Base-by-base conservation (phyloP, 2,888 invertebrate genomes). In the Lasioglossum zephyrum region DNA sequence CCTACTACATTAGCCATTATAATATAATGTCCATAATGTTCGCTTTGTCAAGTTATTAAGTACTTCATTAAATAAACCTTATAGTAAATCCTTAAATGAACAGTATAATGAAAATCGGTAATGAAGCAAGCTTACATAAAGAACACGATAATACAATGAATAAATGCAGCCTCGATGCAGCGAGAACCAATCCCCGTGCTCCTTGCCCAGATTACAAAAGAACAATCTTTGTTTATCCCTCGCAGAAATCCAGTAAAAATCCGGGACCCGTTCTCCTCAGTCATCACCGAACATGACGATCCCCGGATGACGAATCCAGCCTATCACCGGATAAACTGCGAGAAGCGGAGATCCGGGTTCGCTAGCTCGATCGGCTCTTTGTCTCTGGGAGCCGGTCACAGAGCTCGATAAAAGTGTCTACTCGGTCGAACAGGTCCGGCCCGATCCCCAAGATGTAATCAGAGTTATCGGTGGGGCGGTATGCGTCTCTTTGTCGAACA, bases 341-440 rank as follows among this genome's bases (percentile, higher is more conserved):
- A n/a, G 73, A 11, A 22, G 36, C 53, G 5, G 66, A 76, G 76
- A 66, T 76, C 76, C 63, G 26, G 18, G 53, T 47, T 47, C n/a
- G 79, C 75, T 36, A n/a, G 76, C 22, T 16, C 53, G n/a, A 66
- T 49, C 69, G 31, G 13, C 44, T 76, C 13, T 44, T 47, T 73
- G 36, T 73, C 47, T 63, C 47, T 39, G 66, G 26, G 26, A 26
- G 18, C 26, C 39, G 63, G 18, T 26, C 53, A 16, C 13, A 9
- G 22, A 53, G 53, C 69, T 18, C 31, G 53, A 57, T 81, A 57
- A 75, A 78, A 36, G 2, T 18, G 39, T 66, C 66, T 31, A 36
- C 36, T 53, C 53, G 9, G 57, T 3, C 4, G 53, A 75, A 41
- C 73, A 63, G 73, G 39, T 73, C 73, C 22, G 11, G 11, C 66